Conservation (phyloP, 1,140 invertebrate species). For the Musca vetustissima region DNA sequence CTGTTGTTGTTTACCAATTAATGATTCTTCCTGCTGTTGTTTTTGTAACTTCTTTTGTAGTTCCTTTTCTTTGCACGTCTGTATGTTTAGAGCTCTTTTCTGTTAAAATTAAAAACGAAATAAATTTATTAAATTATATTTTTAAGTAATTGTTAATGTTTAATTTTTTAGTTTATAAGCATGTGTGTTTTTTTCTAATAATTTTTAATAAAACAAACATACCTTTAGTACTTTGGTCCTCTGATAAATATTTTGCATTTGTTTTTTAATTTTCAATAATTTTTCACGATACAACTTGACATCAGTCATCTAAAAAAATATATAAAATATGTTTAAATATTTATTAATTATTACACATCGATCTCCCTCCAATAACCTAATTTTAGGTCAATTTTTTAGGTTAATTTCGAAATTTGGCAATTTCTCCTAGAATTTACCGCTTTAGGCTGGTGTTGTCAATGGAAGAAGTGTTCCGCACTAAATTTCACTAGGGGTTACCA, state of each 20-base stretch:
- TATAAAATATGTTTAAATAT: no score
- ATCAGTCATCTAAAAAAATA: constrained; percentile 41
- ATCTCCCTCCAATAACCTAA: no score
- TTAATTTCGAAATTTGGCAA: no score
- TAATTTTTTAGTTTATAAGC: background rate
- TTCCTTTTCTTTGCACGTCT: constrained; percentile 48
- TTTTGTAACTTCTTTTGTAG: constrained; percentile 47
- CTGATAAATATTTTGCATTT: constrained; percentile 52
- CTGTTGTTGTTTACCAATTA: constrained; percentile 40
- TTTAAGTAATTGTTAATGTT: background rate
- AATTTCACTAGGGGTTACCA: no score
- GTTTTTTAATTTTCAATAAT: constrained; percentile 46
- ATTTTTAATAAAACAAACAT: constrained; percentile 19
- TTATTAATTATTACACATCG: no score
- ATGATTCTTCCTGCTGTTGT: constrained; percentile 51
- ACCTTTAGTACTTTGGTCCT: constrained; percentile 52
- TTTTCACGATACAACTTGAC: constrained; percentile 49
- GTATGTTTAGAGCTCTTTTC: constrained; percentile 50
- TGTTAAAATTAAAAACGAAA: constrained; percentile 30
- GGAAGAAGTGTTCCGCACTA: no score
- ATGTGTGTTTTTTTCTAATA: no score
- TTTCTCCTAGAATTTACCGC: no score
- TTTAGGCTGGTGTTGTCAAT: no score
- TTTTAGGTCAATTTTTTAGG: no score
- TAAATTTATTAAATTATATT: background rate